Conservation (phyloP, 2,888 invertebrate genomes). For the Cosmia trapezina region DNA sequence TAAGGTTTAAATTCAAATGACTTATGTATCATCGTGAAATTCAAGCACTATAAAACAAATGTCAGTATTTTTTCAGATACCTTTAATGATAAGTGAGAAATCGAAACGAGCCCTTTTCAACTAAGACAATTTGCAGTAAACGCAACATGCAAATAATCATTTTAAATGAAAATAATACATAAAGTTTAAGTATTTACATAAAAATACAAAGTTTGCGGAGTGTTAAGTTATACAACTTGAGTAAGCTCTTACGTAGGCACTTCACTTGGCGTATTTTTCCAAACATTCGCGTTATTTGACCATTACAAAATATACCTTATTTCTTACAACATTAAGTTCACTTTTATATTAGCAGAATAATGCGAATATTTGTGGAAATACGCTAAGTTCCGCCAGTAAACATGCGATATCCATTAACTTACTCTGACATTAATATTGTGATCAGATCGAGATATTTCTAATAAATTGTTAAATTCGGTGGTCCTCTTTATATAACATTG, state of each 20-base stretch:
- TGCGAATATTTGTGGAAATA: slow-evolving; percentile 19
- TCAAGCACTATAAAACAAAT: background rate
- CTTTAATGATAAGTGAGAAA: slow-evolving; percentile 12
- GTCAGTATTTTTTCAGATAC: background rate
- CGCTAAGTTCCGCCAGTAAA: slow-evolving; percentile 13
- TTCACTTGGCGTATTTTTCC: slow-evolving; percentile 9
- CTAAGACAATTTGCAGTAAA: slow-evolving; percentile 7
- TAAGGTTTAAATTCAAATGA: slow-evolving; percentile 15
- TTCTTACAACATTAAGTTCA: background rate
- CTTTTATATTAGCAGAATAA: background rate
- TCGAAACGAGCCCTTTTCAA: slow-evolving; percentile 18
- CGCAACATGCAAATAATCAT: slow-evolving; percentile 34
- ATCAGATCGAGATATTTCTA: slow-evolving; percentile 49
- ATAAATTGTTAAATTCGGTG: slow-evolving; percentile 61
- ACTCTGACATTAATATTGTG: slow-evolving; percentile 40
- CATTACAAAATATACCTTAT: slow-evolving; percentile 8
- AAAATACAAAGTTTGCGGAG: slow-evolving; percentile 48
- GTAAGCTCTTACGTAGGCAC: slow-evolving; percentile 36
- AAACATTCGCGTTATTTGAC: slow-evolving; percentile 4
- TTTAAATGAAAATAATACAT: slow-evolving; percentile 37
- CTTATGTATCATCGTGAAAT: background rate
- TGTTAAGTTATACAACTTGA: slow-evolving; percentile 37
- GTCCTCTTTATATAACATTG: slow-evolving; percentile 54
- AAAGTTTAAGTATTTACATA: slow-evolving; percentile 50
- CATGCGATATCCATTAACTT: slow-evolving; percentile 30